Conservation (phyloP, 1,140 invertebrate species). For the Pectinophora gossypiella region DNA sequence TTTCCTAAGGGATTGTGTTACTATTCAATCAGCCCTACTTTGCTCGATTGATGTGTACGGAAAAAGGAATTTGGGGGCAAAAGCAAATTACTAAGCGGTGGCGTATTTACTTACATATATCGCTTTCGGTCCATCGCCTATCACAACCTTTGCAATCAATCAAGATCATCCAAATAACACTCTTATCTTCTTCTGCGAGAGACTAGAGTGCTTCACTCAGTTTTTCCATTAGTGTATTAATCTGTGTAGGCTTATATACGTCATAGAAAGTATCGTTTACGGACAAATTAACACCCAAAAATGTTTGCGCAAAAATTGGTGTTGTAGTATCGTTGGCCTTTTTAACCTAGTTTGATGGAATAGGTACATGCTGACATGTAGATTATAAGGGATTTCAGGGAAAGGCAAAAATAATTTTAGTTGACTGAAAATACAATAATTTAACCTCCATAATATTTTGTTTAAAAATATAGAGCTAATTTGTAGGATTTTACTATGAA, state of each 20-base stretch:
- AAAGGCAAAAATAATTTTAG: no score
- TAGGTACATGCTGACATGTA: no score
- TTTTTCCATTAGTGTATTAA: neutral
- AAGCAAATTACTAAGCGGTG: constrained; percentile 25
- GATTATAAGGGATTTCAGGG: no score
- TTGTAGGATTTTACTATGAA: no score
- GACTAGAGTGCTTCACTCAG: no score
- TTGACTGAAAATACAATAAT: no score
- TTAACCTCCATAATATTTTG: no score
- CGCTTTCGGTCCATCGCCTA: constrained; percentile 21
- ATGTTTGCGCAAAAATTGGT: constrained; percentile 26
- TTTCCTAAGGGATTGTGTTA: constrained; percentile 43
- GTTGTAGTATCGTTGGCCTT: no score
- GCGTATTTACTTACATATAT: constrained; percentile 34
- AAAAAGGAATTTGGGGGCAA: constrained; percentile 18
- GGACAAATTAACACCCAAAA: constrained; percentile 34
- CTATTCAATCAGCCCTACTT: constrained; percentile 53
- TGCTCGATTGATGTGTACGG: constrained; percentile 43
- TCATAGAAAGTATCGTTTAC: constrained; percentile 37
- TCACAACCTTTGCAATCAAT: neutral
- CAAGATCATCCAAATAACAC: neutral
- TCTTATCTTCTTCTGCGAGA: no score
- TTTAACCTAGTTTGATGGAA: no score
- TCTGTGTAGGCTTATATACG: constrained; percentile 7
- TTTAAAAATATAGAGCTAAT: no score